phyloP scores from a whole-genome alignment of 2,113 vertebrate species.

The Chaenocephalus aceratus region DNA sequence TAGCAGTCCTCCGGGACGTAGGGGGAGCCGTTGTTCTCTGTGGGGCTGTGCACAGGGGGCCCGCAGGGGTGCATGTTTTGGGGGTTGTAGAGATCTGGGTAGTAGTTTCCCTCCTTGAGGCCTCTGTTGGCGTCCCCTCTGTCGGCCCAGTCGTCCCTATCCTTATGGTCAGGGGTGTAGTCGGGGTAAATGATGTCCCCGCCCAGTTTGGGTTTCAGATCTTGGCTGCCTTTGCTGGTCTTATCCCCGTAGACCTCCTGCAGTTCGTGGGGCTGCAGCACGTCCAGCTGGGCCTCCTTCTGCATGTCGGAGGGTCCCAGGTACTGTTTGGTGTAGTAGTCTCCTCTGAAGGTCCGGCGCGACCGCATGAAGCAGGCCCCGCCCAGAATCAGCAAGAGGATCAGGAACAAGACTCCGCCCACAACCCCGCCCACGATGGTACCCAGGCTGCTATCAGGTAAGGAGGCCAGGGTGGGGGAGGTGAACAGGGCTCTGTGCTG shows the following conservation, averaged over 20 bases:
- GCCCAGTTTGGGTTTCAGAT: slow-evolving; percentile 91
- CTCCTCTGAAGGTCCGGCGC: slow-evolving; percentile 95
- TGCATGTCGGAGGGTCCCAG: slow-evolving; percentile 97
- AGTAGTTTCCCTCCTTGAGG: slow-evolving; percentile 87
- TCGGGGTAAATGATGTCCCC: slow-evolving; percentile 91
- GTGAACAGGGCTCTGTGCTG: slow-evolving; percentile 82
- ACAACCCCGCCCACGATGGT: slow-evolving; percentile 91
- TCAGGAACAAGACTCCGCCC: slow-evolving; percentile 91
- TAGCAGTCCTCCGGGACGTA: slow-evolving; percentile 91
- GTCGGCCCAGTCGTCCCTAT: slow-evolving; percentile 90
- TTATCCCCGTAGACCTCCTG: slow-evolving; percentile 93
- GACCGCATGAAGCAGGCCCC: slow-evolving; percentile 90
- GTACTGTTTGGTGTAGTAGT: slow-evolving; percentile 99
- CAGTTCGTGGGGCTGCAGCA: slow-evolving; percentile 94
- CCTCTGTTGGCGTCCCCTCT: slow-evolving; percentile 84
- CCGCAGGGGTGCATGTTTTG: slow-evolving; percentile 86
- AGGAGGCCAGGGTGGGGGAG: slow-evolving; percentile 89
- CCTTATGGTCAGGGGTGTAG: slow-evolving; percentile 91
- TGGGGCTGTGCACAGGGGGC: slow-evolving; percentile 87
- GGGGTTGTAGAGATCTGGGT: slow-evolving; percentile 77
- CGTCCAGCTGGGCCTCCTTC: slow-evolving; percentile 96
- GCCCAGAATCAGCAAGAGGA: slow-evolving; percentile 88
- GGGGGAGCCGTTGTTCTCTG: slow-evolving; percentile 87
- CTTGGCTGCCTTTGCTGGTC: slow-evolving; percentile 90
- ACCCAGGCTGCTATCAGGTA: slow-evolving; percentile 90